These are phyloP conservation scores for Spialia ferax DNA, from an alignment of 2,888 invertebrate species.

Conservation along the genomic window DNA sequence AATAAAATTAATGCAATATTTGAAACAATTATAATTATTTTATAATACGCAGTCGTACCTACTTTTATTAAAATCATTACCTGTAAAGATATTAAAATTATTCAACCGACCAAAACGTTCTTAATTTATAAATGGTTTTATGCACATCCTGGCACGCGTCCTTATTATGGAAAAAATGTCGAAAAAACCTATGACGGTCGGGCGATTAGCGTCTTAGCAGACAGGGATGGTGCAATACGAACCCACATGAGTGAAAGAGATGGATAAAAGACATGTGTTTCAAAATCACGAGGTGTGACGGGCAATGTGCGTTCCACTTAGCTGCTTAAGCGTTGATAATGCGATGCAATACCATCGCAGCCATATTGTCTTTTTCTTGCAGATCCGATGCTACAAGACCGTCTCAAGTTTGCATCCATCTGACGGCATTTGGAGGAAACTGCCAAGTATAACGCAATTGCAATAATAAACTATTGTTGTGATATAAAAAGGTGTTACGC, in stretches of 20 bases:
- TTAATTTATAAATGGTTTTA: constrained; percentile 6
- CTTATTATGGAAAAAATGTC: constrained; percentile 29
- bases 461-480: too few relatives aligned
- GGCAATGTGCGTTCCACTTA: constrained; percentile 59
- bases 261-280: constrained; percentile 56
- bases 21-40: too few relatives aligned
- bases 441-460: too few relatives aligned
- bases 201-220: constrained; percentile 29
- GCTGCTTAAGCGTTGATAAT: constrained; percentile 59
- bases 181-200: constrained; percentile 41
- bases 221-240: not conserved
- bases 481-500: too few relatives aligned
- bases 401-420: not conserved
- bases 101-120: not conserved
- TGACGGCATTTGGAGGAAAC: not conserved
- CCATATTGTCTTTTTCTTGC: constrained; percentile 37
- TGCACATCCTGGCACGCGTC: constrained; percentile 47
- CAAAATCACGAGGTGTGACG: constrained; percentile 63
- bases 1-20: too few relatives aligned
- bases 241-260: constrained; percentile 39
- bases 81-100: not conserved
- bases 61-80: too few relatives aligned
- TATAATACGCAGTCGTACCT: too few relatives aligned
- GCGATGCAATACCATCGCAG: constrained; percentile 45
- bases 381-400: not conserved